phyloP scores from a whole-genome alignment of 2,113 vertebrate genomes.

The western clawed frog (Xenopus tropicalis) region UCB_Xtro_10.0 CM004450.2:43285501-43286000 shows the following conservation, averaged over 20 bases:
- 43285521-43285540: too few relatives aligned
- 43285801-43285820: conserved; percentile 35
- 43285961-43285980: conserved; percentile 37
- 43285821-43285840: conserved; percentile 29
- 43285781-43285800: conserved; percentile 28
- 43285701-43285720: conserved; percentile 9
- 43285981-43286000: conserved; percentile 28
- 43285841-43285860: conserved; percentile 36
- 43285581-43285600: too few relatives aligned
- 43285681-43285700: not conserved
- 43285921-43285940: conserved; percentile 35
- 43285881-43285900: conserved; percentile 33
- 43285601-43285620: too few relatives aligned
- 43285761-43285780: not conserved
- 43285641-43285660: not conserved
- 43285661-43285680: not conserved
- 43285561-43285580: too few relatives aligned
- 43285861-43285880: conserved; percentile 32
- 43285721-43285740: conserved; percentile 1
- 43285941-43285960: conserved; percentile 39
- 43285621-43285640: too few relatives aligned
- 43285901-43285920: conserved; percentile 30
- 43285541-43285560: too few relatives aligned
- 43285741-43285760: not conserved
- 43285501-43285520: too few relatives aligned